Evolutionary conservation across 2,797 vertebrate genomes (phyloP).

Genomic region (Schizothorax lantsangensis): DNA sequence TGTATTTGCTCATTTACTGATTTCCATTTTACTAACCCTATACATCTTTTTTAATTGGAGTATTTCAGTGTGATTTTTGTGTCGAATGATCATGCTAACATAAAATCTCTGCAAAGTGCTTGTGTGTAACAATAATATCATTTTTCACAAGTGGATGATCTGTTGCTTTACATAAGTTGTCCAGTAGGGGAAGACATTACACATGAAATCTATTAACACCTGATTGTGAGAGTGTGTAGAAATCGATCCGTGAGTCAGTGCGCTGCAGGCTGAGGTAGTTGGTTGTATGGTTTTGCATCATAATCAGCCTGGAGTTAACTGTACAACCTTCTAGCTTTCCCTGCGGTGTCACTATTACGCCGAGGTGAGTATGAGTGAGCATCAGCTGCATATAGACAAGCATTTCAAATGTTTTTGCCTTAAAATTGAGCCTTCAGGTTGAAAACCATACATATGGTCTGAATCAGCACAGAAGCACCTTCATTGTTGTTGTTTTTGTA

Average conservation of each 20-base stretch:
- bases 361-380: conserved; percentile 34
- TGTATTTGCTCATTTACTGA: neutral
- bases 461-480: neutral
- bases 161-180: conserved; percentile 11
- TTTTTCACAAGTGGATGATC: neutral
- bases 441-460: neutral
- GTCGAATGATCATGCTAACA: neutral
- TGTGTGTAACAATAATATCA: neutral
- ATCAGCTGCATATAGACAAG: neutral
- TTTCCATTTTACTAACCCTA: neutral
- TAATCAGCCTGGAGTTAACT: conserved; percentile 85
- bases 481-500: conserved; percentile 31
- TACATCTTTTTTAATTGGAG: neutral
- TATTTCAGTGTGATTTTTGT: neutral
- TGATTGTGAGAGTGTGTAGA: neutral
- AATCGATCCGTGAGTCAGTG: conserved; percentile 48
- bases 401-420: neutral
- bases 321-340: conserved; percentile 91
- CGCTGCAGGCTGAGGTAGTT: conserved; percentile 94
- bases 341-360: conserved; percentile 82
- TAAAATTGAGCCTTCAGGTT: neutral
- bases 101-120: neutral
- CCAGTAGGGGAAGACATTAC: conserved; percentile 34
- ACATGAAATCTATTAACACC: neutral
- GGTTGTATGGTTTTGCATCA: conserved; percentile 90